Evolutionary conservation across 2,797 vertebrate species (phyloP).

Genomic region (Mionectes olivaceus): DNA sequence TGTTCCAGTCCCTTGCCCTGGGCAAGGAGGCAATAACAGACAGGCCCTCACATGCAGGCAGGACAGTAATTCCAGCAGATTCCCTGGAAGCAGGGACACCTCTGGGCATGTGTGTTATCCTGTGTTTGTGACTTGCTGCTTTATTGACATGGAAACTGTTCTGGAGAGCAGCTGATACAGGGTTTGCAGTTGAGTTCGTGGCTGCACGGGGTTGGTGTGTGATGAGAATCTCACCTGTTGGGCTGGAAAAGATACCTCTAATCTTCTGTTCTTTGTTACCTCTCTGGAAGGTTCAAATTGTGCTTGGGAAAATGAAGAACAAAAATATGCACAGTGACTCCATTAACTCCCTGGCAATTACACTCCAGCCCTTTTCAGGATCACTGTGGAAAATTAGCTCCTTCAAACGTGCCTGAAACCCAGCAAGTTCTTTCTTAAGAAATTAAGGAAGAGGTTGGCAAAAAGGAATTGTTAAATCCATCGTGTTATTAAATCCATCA

Average conservation of each 20-base stretch:
- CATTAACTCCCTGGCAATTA: constrained; percentile 29
- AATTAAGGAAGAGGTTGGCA: constrained; percentile 2
- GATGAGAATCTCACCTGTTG: background rate
- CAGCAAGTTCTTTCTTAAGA: background rate
- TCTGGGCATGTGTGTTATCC: rapidly evolving
- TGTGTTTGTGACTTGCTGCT: background rate
- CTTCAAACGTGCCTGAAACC: constrained; percentile 3
- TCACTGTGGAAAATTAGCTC: constrained; percentile 4
- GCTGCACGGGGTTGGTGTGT: background rate
- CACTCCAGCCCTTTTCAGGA: background rate
- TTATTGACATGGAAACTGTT: background rate
- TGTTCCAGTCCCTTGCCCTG: background rate
- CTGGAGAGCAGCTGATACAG: background rate
- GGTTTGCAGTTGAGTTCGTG: background rate
- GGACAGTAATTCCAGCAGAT: background rate
- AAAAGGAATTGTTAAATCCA: background rate
- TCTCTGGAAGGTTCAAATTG: background rate
- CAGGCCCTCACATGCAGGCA: background rate
- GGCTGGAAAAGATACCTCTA: background rate
- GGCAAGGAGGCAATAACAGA: background rate
- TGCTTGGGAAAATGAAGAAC: background rate
- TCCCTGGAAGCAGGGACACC: background rate
- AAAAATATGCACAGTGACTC: constrained; percentile 12
- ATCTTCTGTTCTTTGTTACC: background rate
- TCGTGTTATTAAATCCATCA: background rate